A percentile compares a stretch with the other conserved stretches of the same genome.
Conservation (phyloP, 2,888 invertebrate species). For the Erebia aethiops region DNA sequence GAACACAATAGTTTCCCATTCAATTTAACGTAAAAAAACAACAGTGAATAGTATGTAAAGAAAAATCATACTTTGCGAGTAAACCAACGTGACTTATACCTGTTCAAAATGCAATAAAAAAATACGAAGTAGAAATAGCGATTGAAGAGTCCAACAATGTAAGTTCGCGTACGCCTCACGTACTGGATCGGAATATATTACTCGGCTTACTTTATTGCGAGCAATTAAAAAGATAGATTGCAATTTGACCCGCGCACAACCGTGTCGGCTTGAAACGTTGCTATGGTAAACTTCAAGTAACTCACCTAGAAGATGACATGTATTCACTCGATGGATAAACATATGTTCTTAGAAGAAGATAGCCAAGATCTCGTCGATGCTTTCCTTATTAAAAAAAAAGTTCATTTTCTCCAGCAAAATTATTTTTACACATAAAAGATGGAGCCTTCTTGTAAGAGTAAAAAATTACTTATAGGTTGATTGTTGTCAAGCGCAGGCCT, state of each 20-base stretch:
- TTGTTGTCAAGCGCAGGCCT: too few species aligned
- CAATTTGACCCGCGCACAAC: conserved; percentile 77
- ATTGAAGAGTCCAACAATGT: background rate
- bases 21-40: too few species aligned
- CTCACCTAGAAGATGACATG: background rate
- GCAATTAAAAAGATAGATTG: conserved; percentile 81
- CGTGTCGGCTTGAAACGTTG: conserved; percentile 75
- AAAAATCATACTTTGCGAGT: too few species aligned
- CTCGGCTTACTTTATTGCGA: conserved; percentile 61
- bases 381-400: too few species aligned
- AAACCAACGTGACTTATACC: background rate
- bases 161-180: conserved; percentile 2
- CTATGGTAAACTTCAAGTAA: conserved; percentile 69
- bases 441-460: too few species aligned
- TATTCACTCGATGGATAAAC: background rate
- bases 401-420: too few species aligned
- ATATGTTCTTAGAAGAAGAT: background rate
- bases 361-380: background rate
- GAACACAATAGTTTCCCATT: too few species aligned
- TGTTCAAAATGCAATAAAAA: background rate
- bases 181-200: background rate
- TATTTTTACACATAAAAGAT: too few species aligned
- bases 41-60: too few species aligned
- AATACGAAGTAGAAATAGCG: background rate
- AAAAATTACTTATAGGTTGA: too few species aligned